These are phyloP conservation scores for Nipponia nippon DNA, from an alignment of 2,113 vertebrate species.

Conservation along the genomic window DNA sequence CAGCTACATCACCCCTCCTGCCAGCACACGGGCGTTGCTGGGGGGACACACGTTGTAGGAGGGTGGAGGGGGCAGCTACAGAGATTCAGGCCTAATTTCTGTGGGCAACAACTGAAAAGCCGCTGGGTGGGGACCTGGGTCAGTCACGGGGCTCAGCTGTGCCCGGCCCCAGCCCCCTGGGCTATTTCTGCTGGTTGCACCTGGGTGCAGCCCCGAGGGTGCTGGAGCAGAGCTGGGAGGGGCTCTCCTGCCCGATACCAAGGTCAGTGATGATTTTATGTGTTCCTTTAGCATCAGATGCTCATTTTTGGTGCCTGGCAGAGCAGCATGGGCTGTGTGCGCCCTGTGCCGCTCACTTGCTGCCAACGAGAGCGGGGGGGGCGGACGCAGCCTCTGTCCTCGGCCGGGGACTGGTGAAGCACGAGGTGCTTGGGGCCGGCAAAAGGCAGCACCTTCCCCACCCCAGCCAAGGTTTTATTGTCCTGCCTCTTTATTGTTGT, in stretches of 20 bases:
- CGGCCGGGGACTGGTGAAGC: fast-evolving
- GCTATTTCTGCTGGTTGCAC: not conserved
- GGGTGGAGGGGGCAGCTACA: not conserved
- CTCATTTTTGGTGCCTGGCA: not conserved
- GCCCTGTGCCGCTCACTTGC: fast-evolving
- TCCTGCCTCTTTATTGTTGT: slow-evolving; percentile 8
- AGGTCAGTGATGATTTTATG: not conserved
- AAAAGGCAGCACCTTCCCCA: not conserved
- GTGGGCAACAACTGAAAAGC: not conserved
- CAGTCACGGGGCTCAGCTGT: not conserved
- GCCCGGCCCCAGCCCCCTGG: fast-evolving
- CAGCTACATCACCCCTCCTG: not conserved
- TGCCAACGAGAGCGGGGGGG: fast-evolving
- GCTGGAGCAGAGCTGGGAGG: not conserved
- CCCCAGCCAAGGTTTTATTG: slow-evolving; percentile 20
- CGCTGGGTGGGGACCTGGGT: not conserved
- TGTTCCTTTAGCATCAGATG: fast-evolving
- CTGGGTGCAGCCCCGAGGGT: not conserved
- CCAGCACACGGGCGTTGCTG: not conserved
- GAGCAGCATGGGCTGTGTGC: fast-evolving
- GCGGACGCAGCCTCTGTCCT: fast-evolving
- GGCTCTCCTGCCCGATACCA: fast-evolving
- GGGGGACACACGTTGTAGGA: fast-evolving
- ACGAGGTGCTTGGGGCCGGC: not conserved
- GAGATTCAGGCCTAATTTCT: not conserved